These are phyloP conservation scores for Ceyx cyanopectus DNA, from an alignment of 2,113 vertebrate genomes.

Conservation along the genomic window DNA sequence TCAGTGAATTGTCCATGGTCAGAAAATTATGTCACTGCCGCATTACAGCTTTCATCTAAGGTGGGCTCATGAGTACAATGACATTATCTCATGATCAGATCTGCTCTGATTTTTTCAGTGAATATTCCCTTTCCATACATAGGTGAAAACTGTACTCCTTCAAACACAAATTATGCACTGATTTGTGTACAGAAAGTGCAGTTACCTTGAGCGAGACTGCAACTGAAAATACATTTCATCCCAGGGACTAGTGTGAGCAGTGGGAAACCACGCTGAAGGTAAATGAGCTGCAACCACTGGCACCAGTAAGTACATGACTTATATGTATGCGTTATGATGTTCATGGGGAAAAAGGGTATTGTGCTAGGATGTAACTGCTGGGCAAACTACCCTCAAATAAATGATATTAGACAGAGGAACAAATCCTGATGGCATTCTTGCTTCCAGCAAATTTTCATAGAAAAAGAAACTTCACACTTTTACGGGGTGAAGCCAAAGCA, in stretches of 20 bases:
- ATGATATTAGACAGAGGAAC: neutral
- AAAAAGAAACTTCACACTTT: neutral
- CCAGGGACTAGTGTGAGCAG: neutral
- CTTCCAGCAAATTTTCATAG: neutral
- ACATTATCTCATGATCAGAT: neutral
- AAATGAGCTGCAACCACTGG: neutral
- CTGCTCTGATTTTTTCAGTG: neutral
- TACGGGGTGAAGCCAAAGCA: neutral
- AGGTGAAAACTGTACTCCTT: neutral
- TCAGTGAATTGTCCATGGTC: neutral
- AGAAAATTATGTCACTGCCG: neutral
- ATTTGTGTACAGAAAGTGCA: neutral
- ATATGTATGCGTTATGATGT: too few species aligned
- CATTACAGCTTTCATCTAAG: neutral
- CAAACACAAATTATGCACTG: neutral
- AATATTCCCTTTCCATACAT: neutral
- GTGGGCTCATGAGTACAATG: neutral
- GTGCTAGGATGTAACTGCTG: neutral
- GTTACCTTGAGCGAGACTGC: neutral
- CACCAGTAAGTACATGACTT: neutral
- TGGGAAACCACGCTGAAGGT: neutral
- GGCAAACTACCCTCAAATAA: neutral
- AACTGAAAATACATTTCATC: neutral
- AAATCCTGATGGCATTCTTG: neutral
- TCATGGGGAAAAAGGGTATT: rapidly evolving